phyloP scores from a whole-genome alignment of 2,797 vertebrate species.

The Clamator glandarius region DNA sequence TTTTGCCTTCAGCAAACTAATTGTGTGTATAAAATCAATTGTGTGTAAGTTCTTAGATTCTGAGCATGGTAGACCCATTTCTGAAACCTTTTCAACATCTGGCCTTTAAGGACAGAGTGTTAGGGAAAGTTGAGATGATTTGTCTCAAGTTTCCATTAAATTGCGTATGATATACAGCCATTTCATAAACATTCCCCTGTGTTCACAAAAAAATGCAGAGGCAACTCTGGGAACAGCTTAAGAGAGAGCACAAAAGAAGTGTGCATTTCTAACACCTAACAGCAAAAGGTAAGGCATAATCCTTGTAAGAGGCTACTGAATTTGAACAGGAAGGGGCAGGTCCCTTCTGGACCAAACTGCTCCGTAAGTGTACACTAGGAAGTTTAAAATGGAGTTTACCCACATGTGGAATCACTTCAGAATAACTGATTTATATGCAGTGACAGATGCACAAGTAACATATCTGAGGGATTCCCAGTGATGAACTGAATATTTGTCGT shows the following conservation, averaged over 20 bases:
- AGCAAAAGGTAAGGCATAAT: not conserved
- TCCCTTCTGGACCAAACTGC: not conserved
- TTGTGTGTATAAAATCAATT: not conserved
- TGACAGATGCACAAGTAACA: not conserved
- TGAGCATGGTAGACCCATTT: not conserved
- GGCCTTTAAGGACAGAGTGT: not conserved
- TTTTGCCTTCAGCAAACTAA: not conserved
- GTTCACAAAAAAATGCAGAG: not conserved
- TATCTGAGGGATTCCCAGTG: not conserved
- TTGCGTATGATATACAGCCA: fast-evolving
- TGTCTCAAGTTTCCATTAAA: slow-evolving; percentile 25
- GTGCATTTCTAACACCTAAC: not conserved
- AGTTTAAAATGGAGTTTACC: not conserved
- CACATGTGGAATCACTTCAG: not conserved
- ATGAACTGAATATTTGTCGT: not conserved
- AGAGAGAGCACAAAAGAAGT: not conserved
- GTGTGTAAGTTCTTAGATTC: not conserved
- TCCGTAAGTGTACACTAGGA: not conserved
- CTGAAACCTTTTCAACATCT: slow-evolving; percentile 20
- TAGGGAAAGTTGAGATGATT: not conserved
- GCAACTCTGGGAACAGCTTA: not conserved
- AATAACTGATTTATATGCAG: not conserved
- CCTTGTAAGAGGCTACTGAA: not conserved
- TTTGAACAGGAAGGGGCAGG: not conserved
- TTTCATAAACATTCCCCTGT: not conserved